A percentile compares a stretch with the other conserved stretches of the same genome.
Evolutionary conservation across 2,113 vertebrate genomes (phyloP).

Genomic region (Caloenas nicobarica): DNA sequence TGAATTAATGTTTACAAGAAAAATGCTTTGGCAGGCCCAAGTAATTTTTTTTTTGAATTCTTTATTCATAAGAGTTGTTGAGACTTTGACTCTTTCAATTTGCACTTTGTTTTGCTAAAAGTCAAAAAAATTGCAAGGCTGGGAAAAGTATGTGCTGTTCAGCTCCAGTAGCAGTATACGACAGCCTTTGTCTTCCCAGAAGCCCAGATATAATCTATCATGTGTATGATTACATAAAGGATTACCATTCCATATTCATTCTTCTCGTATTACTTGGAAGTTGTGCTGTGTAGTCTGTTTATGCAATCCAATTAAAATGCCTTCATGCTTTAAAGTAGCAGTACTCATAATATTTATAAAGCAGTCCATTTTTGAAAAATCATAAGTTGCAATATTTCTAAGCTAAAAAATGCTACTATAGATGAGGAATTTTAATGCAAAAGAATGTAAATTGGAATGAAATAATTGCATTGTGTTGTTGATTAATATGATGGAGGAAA

Average conservation of each 20-base stretch:
- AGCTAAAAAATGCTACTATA: neutral
- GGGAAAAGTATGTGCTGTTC: neutral
- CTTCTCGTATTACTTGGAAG: neutral
- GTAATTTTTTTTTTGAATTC: neutral
- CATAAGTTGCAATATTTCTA: neutral
- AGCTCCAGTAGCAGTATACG: neutral
- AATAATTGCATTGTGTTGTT: neutral
- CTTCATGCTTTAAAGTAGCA: neutral
- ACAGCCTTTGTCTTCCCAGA: slow-evolving; percentile 11
- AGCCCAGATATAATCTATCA: neutral
- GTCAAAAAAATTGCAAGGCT: neutral
- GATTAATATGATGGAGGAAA: neutral
- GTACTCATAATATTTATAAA: neutral
- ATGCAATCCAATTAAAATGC: slow-evolving; percentile 8
- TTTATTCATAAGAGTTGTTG: neutral
- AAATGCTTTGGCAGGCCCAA: neutral
- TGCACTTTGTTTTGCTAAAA: neutral
- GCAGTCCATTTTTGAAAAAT: neutral
- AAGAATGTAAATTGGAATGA: neutral
- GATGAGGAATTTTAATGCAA: neutral
- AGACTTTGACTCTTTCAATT: neutral
- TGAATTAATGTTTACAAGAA: neutral
- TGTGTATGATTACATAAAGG: neutral
- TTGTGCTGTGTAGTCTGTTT: neutral
- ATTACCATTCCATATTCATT: neutral